Evolutionary conservation across 2,888 invertebrate genomes (phyloP).

Genomic region (Sphecodes monilicornis): DNA sequence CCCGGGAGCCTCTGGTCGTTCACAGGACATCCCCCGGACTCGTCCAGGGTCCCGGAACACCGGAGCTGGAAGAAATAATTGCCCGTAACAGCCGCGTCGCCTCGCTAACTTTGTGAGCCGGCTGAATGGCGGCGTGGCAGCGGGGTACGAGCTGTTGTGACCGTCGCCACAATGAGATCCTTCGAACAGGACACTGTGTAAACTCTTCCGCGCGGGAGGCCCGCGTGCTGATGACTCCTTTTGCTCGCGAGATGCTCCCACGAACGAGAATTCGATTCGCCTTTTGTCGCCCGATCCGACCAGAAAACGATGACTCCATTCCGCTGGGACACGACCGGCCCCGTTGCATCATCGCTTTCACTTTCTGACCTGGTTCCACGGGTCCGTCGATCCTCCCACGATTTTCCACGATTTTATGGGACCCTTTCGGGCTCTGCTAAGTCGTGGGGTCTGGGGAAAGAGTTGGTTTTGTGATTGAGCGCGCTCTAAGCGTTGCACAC

Average conservation of each 20-base stretch:
- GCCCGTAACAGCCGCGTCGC: conserved; percentile 75
- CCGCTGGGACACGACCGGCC: not conserved
- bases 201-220: conserved; percentile 67
- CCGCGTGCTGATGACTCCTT: conserved; percentile 68
- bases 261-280: conserved; percentile 58
- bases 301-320: conserved; percentile 58
- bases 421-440: not conserved
- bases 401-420: not conserved
- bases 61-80: conserved; percentile 74
- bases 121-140: conserved; percentile 71
- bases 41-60: conserved; percentile 12
- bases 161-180: conserved; percentile 77
- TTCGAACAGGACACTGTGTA: conserved; percentile 68
- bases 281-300: conserved; percentile 48
- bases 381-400: not conserved
- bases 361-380: not conserved
- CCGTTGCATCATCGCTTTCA: conserved; percentile 35
- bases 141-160: conserved; percentile 79
- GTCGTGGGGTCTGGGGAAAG: not conserved
- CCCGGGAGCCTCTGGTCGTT: conserved; percentile 35
- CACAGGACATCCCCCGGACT: conserved; percentile 28
- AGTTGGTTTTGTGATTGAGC: not conserved
- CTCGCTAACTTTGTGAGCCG: conserved; percentile 63
- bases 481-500: no score
- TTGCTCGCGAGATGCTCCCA: conserved; percentile 54